These are phyloP conservation scores for Champsocephalus esox DNA, from an alignment of 2,797 vertebrate species.

Conservation along the genomic window DNA sequence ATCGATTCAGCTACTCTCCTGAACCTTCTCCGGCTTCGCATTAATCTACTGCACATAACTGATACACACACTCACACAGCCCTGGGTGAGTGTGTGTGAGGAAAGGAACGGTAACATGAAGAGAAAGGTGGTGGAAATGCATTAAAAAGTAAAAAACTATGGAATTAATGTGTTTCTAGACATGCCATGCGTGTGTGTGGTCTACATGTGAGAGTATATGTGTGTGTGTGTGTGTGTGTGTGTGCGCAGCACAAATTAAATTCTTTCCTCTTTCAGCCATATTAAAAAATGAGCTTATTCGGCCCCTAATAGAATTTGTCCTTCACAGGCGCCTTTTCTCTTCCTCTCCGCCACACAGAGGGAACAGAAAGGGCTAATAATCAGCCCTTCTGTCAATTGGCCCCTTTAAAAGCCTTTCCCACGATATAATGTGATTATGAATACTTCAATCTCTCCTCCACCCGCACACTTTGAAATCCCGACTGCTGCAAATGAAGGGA, in stretches of 20 bases:
- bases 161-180: slow-evolving; percentile 16
- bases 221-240: slow-evolving; percentile 20
- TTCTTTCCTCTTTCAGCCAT: slow-evolving; percentile 83
- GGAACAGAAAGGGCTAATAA: slow-evolving; percentile 81
- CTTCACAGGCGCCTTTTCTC: slow-evolving; percentile 81
- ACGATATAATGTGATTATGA: slow-evolving; percentile 88
- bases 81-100: slow-evolving; percentile 49
- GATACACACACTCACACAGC: slow-evolving; percentile 87
- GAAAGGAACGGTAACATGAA: background rate
- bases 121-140: background rate
- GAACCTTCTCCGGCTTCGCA: slow-evolving; percentile 90
- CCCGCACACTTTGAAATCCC: slow-evolving; percentile 75
- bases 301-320: slow-evolving; percentile 85
- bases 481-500: slow-evolving; percentile 56
- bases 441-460: slow-evolving; percentile 84
- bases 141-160: slow-evolving; percentile 22
- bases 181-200: slow-evolving; percentile 29
- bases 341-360: slow-evolving; percentile 75
- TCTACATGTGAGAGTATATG: slow-evolving; percentile 9
- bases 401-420: slow-evolving; percentile 83
- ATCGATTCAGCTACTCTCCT: slow-evolving; percentile 92
- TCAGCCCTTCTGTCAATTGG: slow-evolving; percentile 85
- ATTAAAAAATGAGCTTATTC: slow-evolving; percentile 87
- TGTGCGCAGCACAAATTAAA: slow-evolving; percentile 79
- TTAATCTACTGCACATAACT: slow-evolving; percentile 98